These are phyloP conservation scores for Aelia acuminata DNA, from an alignment of 2,888 invertebrate species.

Conservation along the genomic window DNA sequence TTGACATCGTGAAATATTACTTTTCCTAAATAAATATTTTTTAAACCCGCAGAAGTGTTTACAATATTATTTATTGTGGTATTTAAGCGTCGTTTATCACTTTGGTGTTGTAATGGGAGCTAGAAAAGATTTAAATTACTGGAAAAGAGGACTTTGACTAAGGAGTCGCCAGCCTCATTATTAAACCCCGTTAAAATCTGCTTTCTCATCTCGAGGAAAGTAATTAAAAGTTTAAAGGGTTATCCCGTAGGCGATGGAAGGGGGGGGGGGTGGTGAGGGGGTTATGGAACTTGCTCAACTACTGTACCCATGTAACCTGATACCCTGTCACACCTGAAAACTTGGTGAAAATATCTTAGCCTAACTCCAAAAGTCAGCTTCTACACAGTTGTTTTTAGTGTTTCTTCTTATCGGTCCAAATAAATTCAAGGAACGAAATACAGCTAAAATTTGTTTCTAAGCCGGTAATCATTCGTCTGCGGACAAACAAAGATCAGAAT, in stretches of 20 bases:
- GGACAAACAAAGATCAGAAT: no score
- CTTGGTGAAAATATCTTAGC: background rate
- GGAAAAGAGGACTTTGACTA: background rate
- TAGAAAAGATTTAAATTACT: background rate
- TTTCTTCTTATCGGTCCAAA: no score
- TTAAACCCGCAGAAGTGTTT: no score
- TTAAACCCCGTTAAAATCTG: constrained; percentile 23
- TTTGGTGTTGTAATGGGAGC: background rate
- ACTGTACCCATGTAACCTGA: background rate
- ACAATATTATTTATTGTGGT: background rate
- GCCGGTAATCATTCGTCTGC: no score
- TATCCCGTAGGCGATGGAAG: background rate
- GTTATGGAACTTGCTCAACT: background rate
- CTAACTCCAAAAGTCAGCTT: no score
- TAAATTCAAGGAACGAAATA: no score
- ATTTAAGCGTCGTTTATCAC: no score
- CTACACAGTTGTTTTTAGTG: background rate
- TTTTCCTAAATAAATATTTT: no score
- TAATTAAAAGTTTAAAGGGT: constrained; percentile 5
- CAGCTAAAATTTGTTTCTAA: no score
- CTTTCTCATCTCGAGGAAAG: constrained; percentile 6
- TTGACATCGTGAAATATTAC: no score
- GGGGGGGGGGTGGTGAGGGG: no score
- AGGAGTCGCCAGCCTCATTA: background rate
- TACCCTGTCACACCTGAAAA: background rate